Percentiles rank a stretch among this genome's conserved stretches.
phyloP scores from a whole-genome alignment of 1,140 invertebrate species.

The Drosophila eugracilis region DNA sequence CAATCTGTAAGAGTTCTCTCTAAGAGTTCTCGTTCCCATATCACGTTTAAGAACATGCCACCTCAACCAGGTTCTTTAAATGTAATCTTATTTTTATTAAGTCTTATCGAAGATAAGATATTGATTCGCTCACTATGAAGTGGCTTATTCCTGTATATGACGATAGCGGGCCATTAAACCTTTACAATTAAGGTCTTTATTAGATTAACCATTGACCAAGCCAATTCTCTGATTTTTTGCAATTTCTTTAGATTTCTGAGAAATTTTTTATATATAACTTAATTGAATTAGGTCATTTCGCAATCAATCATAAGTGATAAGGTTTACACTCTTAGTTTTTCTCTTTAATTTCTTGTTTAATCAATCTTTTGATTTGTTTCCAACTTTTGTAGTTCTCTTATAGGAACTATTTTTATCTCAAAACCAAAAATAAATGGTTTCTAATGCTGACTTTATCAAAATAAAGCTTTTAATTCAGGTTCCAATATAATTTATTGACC shows the following conservation, averaged over 20 bases:
- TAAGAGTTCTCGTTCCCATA: slow-evolving; percentile 6
- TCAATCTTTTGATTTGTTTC: not conserved
- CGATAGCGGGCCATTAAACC: slow-evolving; percentile 21
- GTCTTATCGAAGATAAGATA: slow-evolving; percentile 30
- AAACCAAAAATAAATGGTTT: not conserved
- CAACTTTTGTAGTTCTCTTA: not conserved
- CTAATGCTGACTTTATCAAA: not conserved
- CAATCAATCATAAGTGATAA: slow-evolving; percentile 5
- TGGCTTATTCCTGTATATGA: slow-evolving; percentile 31
- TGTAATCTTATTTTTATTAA: slow-evolving; percentile 13
- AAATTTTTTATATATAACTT: not conserved
- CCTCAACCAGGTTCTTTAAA: slow-evolving; percentile 9
- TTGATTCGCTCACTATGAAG: slow-evolving; percentile 34
- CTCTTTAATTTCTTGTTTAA: not conserved
- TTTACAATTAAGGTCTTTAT: not conserved
- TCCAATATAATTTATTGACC: slow-evolving; percentile 10
- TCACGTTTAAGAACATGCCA: slow-evolving; percentile 16
- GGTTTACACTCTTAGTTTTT: not conserved
- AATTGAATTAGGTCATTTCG: not conserved
- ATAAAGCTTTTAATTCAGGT: not conserved
- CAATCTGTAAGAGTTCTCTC: not conserved
- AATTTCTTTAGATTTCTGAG: not conserved
- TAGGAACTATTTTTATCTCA: too few relatives aligned
- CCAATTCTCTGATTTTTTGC: slow-evolving; percentile 10
- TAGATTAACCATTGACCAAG: not conserved